phyloP scores from a whole-genome alignment of 2,888 invertebrate genomes.

The Beris morrisii region DNA sequence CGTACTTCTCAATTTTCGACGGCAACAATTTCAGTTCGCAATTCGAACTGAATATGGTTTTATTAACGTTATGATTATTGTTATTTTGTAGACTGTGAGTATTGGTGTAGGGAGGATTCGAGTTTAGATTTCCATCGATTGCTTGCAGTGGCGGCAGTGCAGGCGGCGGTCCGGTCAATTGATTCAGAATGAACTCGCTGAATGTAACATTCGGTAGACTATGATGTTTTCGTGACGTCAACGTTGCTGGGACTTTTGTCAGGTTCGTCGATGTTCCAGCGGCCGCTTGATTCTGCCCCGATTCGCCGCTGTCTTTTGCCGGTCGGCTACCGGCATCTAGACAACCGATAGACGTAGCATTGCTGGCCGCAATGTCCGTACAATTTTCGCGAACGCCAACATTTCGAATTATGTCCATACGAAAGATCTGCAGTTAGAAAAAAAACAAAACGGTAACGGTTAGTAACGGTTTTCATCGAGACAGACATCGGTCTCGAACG shows the following conservation, averaged over 20 bases:
- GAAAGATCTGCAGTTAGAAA: slow-evolving; percentile 65
- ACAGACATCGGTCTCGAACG: too few relatives aligned
- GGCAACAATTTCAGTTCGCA: slow-evolving; percentile 12
- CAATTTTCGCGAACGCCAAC: slow-evolving; percentile 64
- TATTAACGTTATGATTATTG: background rate
- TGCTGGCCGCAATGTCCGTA: slow-evolving; percentile 43
- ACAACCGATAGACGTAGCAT: slow-evolving; percentile 18
- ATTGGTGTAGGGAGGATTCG: slow-evolving; percentile 35
- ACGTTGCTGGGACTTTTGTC: slow-evolving; percentile 41
- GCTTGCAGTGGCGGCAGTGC: background rate
- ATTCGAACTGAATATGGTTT: slow-evolving; percentile 20
- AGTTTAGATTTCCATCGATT: slow-evolving; percentile 36
- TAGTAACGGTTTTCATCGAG: too few relatives aligned
- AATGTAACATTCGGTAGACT: slow-evolving; percentile 53
- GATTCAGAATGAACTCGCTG: slow-evolving; percentile 43
- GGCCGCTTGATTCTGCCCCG: background rate
- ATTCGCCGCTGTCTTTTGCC: background rate
- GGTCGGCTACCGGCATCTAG: background rate
- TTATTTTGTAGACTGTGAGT: background rate
- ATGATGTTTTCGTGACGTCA: slow-evolving; percentile 46
- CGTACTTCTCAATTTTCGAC: slow-evolving; percentile 11
- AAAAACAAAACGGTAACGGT: background rate
- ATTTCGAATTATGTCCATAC: slow-evolving; percentile 81
- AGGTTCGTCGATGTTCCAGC: background rate
- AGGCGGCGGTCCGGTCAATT: slow-evolving; percentile 1